Percentiles rank a stretch among this genome's conserved stretches.
These are phyloP conservation scores for Mus caroli DNA, from an alignment of 2,797 vertebrate species.

Conservation along the genomic window DNA sequence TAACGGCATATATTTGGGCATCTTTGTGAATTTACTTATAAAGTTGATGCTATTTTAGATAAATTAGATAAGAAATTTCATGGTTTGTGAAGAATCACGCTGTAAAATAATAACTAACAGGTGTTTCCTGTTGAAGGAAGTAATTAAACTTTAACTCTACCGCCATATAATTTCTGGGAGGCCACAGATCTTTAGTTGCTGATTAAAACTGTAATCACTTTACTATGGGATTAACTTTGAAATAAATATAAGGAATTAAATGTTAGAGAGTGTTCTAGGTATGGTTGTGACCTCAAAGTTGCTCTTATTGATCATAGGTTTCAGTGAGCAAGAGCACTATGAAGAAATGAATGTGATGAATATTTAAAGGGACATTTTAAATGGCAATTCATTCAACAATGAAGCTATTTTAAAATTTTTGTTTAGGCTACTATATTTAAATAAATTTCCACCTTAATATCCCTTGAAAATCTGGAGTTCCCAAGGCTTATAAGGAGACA, in stretches of 20 bases:
- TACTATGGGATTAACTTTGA: slow-evolving; percentile 49
- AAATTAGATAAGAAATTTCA: background rate
- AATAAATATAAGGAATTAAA: slow-evolving; percentile 44
- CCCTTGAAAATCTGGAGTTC: background rate
- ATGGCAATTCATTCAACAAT: background rate
- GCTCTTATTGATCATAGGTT: background rate
- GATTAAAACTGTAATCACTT: slow-evolving; percentile 53
- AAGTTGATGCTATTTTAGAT: background rate
- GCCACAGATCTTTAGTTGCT: slow-evolving; percentile 33
- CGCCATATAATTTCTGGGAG: slow-evolving; percentile 44
- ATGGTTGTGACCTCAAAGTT: background rate
- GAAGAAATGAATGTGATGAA: background rate
- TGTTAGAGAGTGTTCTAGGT: background rate
- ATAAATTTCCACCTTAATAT: slow-evolving; percentile 63
- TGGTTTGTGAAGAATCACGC: background rate
- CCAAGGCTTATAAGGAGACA: background rate
- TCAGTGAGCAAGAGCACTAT: background rate
- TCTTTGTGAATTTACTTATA: background rate
- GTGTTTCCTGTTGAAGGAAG: slow-evolving; percentile 65
- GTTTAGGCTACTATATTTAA: slow-evolving; percentile 22
- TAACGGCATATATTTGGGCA: background rate
- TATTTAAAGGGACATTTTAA: background rate
- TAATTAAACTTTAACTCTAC: slow-evolving; percentile 54
- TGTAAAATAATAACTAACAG: slow-evolving; percentile 59
- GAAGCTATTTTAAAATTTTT: background rate